phyloP scores from a whole-genome alignment of 2,888 invertebrate species.

The Tetropium fuscum region DNA sequence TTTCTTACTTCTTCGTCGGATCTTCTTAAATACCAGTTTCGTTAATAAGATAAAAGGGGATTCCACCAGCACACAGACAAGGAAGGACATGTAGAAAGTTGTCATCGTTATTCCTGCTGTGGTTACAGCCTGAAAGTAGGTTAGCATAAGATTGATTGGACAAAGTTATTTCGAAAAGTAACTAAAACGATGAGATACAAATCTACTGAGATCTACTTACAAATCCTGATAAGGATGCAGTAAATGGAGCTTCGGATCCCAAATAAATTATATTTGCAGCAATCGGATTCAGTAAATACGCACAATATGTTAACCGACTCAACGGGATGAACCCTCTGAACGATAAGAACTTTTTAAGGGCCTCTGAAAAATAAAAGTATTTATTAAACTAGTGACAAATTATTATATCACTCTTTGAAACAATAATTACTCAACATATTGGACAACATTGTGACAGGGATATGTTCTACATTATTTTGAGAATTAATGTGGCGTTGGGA shows the following conservation, averaged over 20 bases:
- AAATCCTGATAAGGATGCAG: conserved; percentile 57
- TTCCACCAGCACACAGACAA: conserved; percentile 62
- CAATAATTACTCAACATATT: too few relatives aligned
- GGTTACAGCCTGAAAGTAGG: conserved; percentile 55
- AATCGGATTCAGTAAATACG: conserved; percentile 72
- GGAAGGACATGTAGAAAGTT: conserved; percentile 60
- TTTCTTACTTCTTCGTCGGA: conserved; percentile 10
- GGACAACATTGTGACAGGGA: too few relatives aligned
- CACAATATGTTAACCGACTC: conserved; percentile 71
- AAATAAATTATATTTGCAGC: conserved; percentile 67
- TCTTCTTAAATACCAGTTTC: conserved; percentile 49
- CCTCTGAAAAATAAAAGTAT: conserved; percentile 60
- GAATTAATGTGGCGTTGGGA: too few relatives aligned
- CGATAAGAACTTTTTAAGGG: conserved; percentile 63
- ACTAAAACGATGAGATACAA: too few relatives aligned
- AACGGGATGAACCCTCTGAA: conserved; percentile 59
- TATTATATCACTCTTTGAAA: too few relatives aligned
- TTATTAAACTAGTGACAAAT: too few relatives aligned
- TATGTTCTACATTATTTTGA: too few relatives aligned
- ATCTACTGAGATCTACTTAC: too few relatives aligned
- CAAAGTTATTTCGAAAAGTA: too few relatives aligned
- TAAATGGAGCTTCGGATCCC: conserved; percentile 54
- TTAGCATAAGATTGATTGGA: too few relatives aligned
- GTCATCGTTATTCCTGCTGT: conserved; percentile 55
- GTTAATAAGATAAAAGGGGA: conserved; percentile 62